Evolutionary conservation across 2,113 vertebrate genomes (phyloP), one percentile per base, ranked within the genome.

Genomic region (Sylvia atricapilla): DNA sequence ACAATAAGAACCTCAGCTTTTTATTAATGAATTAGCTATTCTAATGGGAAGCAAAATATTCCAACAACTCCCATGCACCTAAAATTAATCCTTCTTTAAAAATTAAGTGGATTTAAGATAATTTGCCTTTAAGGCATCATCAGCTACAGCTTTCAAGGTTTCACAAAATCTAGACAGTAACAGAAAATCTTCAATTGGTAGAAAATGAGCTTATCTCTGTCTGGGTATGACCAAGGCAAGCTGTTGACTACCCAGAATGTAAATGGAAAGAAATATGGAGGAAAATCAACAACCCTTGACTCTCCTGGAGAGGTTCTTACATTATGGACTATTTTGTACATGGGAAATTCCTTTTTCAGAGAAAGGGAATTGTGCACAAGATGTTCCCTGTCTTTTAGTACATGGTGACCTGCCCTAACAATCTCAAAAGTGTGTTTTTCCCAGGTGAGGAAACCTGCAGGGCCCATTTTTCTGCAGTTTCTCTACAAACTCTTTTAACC

Each of bases 281-380:
- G 49, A 89, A 91, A 93, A 64, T 18, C 27, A 76, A 35, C 20
- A 82, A 33, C 10, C 5, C 9, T 49, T 73, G 56, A 39, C 35
- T 47, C 5, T 79, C 3, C 30, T 59, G 47, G 33, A 59, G 43
- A 87, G 20, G 8, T 43, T 74, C 62, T 89, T 81, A 5, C 7
- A 6, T 47, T 74, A 35, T 1, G 2, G 6, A 41, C 19, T 15
- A 41, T 50, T 87, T 63, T 70, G 31, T 7, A 30, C 0, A 0
- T 9, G 35, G 17, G 7, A 41, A 70, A 60, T 64, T 73, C 5
- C 8, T 46, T 87, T 72, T 35, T 47, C 41, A 37, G 47, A 33
- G 41, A 25, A 39, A 50, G 31, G 39, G 33, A 68, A 64, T 52
- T 0, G 2, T 18, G 25, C 23, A 68, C 13, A 49, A 35, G 58